Evolutionary conservation across 2,888 invertebrate genomes (phyloP).

Genomic region (Diaphora mendica): DNA sequence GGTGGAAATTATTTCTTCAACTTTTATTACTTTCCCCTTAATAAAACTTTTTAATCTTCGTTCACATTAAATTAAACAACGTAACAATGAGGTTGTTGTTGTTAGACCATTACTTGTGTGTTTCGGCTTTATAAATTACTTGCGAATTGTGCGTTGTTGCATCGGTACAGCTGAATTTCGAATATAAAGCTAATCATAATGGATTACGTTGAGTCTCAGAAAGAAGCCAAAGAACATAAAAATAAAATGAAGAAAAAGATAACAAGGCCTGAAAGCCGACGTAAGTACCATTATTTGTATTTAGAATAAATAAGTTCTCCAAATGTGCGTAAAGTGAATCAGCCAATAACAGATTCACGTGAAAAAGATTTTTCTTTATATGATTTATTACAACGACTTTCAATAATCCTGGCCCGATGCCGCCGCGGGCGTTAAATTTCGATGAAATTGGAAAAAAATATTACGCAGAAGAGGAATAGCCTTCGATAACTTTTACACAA

Average conservation of each 20-base stretch:
- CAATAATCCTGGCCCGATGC: conserved; percentile 53
- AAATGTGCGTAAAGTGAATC: conserved; percentile 23
- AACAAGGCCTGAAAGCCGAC: conserved; percentile 14
- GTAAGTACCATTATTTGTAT: conserved; percentile 30
- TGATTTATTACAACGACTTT: conserved; percentile 59
- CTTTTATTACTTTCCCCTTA: conserved; percentile 64
- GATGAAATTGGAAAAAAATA: conserved; percentile 53
- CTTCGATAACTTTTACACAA: conserved; percentile 40
- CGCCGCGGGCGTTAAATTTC: conserved; percentile 56
- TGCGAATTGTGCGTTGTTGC: conserved; percentile 38
- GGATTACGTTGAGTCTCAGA: conserved; percentile 32
- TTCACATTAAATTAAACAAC: conserved; percentile 49
- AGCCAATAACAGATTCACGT: conserved; percentile 35
- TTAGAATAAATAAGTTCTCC: conserved; percentile 8
- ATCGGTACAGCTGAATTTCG: conserved; percentile 30
- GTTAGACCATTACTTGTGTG: conserved; percentile 39
- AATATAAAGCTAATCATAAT: conserved; percentile 42
- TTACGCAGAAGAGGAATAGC: conserved; percentile 39
- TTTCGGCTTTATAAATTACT: conserved; percentile 39
- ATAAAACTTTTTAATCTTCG: conserved; percentile 55
- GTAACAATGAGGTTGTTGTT: conserved; percentile 31
- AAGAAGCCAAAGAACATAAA: conserved; percentile 9
- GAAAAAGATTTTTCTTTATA: conserved; percentile 52
- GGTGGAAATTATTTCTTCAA: conserved; percentile 71
- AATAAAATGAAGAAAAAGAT: conserved; percentile 31